Evolutionary conservation across 2,113 vertebrate genomes (phyloP), one percentile per base, ranked within the genome.

Genomic region (Zeus faber): DNA sequence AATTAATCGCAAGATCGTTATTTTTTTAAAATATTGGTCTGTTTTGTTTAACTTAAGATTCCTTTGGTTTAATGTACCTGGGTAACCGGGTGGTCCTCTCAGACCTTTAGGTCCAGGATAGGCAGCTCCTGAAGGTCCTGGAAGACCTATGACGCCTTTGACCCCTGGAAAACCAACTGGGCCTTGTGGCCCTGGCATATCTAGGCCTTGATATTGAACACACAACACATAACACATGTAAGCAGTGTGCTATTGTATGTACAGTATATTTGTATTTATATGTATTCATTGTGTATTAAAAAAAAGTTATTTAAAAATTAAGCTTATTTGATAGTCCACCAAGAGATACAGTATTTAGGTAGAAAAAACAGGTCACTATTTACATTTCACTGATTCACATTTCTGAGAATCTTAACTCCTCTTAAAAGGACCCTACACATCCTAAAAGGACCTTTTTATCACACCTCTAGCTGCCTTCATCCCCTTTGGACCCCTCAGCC

Each of bases 401-500:
- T n/a, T n/a, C n/a, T n/a, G n/a, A n/a, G n/a, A n/a, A n/a, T n/a
- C n/a, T n/a, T n/a, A n/a, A n/a, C n/a, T n/a, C 39, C 39, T 20
- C 8, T 41, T 17, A 41, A 41, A 14, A 8, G 24, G 46, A 43
- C 40, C 5, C 4, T 7, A 10, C 14, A 41, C 16, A 43, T 8
- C 2, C 5, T 23, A 44, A 44, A 18, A 20, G 41, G 3, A 25
- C 9, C 5, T 16, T 3, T 22, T 21, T 7, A 52, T 5, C 51
- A 68, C 70, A 84, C 85, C 74, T 35, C 2, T 59, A 49, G 41
- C 24, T 54, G 81, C 83, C 22, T 67, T 81, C 9, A 65, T 62
- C 8, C 83, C 85, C 31, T 79, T 79, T 44, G 64, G 54, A 22
- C 85, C 85, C 53, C 25, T 63, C 4, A 87, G 72, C 2, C 83